Evolutionary conservation across 2,113 vertebrate species (phyloP).

Genomic region (Vombatus ursinus): DNA sequence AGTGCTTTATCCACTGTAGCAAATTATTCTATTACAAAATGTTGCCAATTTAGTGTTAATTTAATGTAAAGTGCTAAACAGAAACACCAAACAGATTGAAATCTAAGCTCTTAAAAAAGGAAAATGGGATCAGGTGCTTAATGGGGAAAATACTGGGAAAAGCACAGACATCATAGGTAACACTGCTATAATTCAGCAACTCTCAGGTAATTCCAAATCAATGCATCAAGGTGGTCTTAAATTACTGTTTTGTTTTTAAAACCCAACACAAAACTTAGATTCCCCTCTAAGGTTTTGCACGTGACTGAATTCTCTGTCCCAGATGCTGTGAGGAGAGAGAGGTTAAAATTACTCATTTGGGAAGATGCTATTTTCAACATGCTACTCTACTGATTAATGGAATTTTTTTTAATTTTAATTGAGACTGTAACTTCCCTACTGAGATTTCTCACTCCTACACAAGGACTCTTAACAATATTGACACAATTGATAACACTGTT

Average conservation of each 20-base stretch:
- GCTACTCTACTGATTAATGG: slow-evolving; percentile 1
- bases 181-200: slow-evolving; percentile 2
- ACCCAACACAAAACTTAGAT: background rate
- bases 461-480: background rate
- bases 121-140: background rate
- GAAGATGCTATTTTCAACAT: background rate
- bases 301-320: background rate
- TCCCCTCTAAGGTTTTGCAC: background rate
- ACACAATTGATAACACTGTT: background rate
- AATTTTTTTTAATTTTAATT: background rate
- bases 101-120: slow-evolving; percentile 32
- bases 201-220: background rate
- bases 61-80: slow-evolving; percentile 32
- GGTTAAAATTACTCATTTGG: slow-evolving; percentile 1
- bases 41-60: background rate
- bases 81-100: background rate
- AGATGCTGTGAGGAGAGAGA: background rate
- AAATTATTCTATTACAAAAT: background rate
- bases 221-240: background rate
- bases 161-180: slow-evolving; percentile 9
- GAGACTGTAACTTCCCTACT: background rate
- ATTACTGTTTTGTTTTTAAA: slow-evolving; percentile 23
- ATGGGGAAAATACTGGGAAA: background rate
- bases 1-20: background rate
- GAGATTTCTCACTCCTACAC: background rate